Evolutionary conservation across 2,113 vertebrate genomes (phyloP), one percentile per base, ranked within the genome.

Genomic region (Sapayoa aenigma): DNA sequence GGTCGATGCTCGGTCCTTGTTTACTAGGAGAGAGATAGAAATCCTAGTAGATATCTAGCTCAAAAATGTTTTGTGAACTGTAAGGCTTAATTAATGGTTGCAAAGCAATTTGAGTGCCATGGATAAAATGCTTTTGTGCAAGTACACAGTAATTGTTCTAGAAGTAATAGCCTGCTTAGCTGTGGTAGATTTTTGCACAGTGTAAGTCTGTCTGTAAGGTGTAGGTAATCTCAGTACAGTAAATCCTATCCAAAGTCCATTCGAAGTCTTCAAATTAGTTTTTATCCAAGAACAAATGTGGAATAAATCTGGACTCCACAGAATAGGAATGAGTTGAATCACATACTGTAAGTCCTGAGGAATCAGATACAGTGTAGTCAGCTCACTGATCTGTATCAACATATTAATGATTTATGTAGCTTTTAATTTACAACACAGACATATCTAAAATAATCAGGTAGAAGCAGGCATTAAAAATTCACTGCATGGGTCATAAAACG

Each of bases 361-460:
- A 98, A 97, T 98, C 96, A 96, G 95, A 97, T 87, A 96, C 31
- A 96, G 90, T 94, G 73, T 89, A 96, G 97, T 95, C 97, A 98
- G 94, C 90, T 97, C 95, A 93, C 97, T 97, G 97, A 98, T 98
- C 97, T 98, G 97, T 96, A 98, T 98, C 97, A 98, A 97, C 96
- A 97, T 92, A 96, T 97, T 97, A 98, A 98, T 98, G 97, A 98
- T 98, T 98, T 98, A 98, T 98, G 96, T 97, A 97, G 96, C 96
- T 98, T 98, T 98, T 98, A 98, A 98, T 98, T 97, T 98, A 97
- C 97, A 97, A 96, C 94, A 89, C 89, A 98, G 97, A 97, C 97
- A 97, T 97, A 98, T 98, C 97, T 98, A 98, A 98, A 98, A 98
- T 98, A 97, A 98, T 98, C 97, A 98, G 97, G 97, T 98, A 97